Percentiles rank a stretch among this genome's conserved stretches.
phyloP scores from a whole-genome alignment of 2,888 invertebrate species.

The Euplexia lucipara region DNA sequence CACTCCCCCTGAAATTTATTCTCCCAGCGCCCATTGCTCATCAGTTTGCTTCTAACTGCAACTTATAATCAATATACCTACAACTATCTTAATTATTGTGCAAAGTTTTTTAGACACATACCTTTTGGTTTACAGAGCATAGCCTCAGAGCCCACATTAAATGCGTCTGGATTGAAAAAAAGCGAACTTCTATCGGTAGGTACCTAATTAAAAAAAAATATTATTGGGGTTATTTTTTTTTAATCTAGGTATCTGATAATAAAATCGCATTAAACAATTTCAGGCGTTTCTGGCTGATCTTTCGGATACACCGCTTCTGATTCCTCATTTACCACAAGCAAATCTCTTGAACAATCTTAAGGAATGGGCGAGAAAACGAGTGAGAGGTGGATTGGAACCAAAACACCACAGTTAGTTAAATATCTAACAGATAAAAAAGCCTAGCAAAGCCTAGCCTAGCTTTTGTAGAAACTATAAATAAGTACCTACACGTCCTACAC shows the following conservation, averaged over 20 bases:
- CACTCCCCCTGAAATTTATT: no score
- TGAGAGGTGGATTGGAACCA: conserved; percentile 76
- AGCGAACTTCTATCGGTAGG: conserved; percentile 80
- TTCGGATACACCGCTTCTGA: conserved; percentile 78
- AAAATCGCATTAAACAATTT: conserved; percentile 1
- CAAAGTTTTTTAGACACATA: no score
- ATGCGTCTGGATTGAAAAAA: conserved; percentile 75
- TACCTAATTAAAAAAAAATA: not conserved
- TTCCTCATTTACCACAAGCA: conserved; percentile 85
- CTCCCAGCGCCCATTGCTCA: no score
- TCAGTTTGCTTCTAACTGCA: no score
- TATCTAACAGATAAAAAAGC: no score
- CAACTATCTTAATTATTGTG: no score
- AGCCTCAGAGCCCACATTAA: conserved; percentile 74
- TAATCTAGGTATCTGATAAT: not conserved
- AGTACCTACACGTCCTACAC: no score
- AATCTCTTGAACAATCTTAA: conserved; percentile 80
- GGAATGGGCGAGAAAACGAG: conserved; percentile 81
- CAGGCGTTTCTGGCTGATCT: conserved; percentile 85
- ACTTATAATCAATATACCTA: no score
- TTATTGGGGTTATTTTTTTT: not conserved
- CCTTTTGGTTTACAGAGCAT: conserved; percentile 67
- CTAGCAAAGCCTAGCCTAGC: no score
- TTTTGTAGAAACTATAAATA: no score
- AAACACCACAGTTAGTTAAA: conserved; percentile 75